Evolutionary conservation across 2,888 invertebrate genomes (phyloP), one percentile per base, ranked within the genome.

Genomic region (Caenorhabditis afra): DNA sequence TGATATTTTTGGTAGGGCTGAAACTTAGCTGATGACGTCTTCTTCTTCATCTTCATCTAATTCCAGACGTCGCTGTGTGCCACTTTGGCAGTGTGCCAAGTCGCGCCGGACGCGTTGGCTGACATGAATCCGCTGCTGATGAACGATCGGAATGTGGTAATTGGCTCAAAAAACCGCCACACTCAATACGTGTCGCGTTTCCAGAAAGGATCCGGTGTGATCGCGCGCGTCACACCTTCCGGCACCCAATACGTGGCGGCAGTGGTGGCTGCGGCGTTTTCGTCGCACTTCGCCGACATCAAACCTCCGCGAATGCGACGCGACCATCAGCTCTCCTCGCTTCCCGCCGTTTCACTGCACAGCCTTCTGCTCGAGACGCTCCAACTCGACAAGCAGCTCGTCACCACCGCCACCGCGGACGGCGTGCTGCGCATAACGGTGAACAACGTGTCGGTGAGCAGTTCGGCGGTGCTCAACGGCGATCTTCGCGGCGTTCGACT

Each of bases 221-320:
- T 76, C 23, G 84, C 87, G 12, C 79, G 88, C 20, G 78, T 88
- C 14, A 85, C 87, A 3, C 85, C 82, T 5, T 68, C 79, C 10
- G 88, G 88, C 11, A 81, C 85, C 7, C 78, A 82, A 58, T 87
- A 87, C 66, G 85, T 88, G n/a, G 81, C 87, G 16, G 68, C 70
- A 1, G 71, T 88, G 7, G 82, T 88, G 18, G 83, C 86, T 14
- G 77, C 82, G 23, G 81, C 84, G 3, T 78, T 88, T 12, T 74
- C 86, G 12, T 53, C 78, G 7, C 86, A 88, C 66, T 79, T 87
- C n/a, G 61, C 81, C 10, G 80, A 75, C 44, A 68, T 81, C n/a
- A 58, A 62, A 35, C 55, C 74, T 16, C 59, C 67, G 12, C 61
- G 65, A n/a, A 57, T 61, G 16, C 45, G 47, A 14, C 55, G 47